phyloP scores from a whole-genome alignment of 2,113 vertebrate genomes.

The Delphinapterus leucas region DNA sequence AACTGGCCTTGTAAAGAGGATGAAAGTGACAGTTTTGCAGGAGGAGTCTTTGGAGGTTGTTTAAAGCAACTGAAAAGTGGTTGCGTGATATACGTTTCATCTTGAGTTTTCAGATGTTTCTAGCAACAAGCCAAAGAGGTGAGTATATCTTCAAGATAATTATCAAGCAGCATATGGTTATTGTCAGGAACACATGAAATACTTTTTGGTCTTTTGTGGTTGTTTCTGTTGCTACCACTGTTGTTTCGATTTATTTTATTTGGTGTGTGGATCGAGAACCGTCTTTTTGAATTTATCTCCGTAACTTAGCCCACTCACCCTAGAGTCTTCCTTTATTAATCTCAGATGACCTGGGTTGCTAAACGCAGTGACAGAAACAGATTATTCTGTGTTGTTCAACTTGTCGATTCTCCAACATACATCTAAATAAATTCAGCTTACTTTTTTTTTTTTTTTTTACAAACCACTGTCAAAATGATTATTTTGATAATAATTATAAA shows the following conservation, averaged over 20 bases:
- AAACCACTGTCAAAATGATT: constrained; percentile 21
- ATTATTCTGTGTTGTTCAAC: constrained; percentile 48
- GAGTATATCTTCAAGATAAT: constrained; percentile 19
- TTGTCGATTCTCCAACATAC: constrained; percentile 50
- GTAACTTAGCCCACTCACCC: constrained; percentile 33
- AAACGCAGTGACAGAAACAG: constrained; percentile 9
- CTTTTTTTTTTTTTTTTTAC: constrained; percentile 21
- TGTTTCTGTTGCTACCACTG: constrained; percentile 57
- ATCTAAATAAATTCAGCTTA: constrained; percentile 36
- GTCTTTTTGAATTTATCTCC: constrained; percentile 47
- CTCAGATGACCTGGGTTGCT: constrained; percentile 21
- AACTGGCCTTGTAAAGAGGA: constrained; percentile 33
- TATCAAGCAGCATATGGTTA: background rate
- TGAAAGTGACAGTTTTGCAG: constrained; percentile 15
- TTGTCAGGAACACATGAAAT: background rate
- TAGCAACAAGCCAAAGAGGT: constrained; percentile 37
- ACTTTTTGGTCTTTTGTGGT: constrained; percentile 57
- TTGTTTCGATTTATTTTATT: constrained; percentile 55
- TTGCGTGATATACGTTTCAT: background rate
- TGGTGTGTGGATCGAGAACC: background rate
- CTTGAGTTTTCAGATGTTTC: constrained; percentile 62
- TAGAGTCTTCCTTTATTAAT: constrained; percentile 12
- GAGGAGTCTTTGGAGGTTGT: constrained; percentile 22
- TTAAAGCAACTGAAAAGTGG: background rate
- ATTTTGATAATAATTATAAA: constrained; percentile 66